phyloP scores from a whole-genome alignment of 1,140 invertebrate species.

The Pseudomyrmex cubaensis region DNA sequence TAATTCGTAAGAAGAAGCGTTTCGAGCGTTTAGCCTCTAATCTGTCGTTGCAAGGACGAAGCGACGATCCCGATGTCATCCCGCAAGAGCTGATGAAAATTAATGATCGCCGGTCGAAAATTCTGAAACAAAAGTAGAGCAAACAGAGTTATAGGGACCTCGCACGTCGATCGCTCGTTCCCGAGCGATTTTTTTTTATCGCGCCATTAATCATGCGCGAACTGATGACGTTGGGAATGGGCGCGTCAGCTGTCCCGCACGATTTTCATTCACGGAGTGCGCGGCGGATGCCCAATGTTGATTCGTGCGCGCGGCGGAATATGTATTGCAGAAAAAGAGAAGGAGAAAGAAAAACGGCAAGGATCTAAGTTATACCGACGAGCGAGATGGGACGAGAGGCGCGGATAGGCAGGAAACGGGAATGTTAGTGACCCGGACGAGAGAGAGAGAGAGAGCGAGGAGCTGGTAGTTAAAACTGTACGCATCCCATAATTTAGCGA shows the following conservation, averaged over 20 bases:
- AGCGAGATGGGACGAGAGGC: slow-evolving; percentile 66
- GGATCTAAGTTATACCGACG: slow-evolving; percentile 58
- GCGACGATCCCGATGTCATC: slow-evolving; percentile 40
- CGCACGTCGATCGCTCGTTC: slow-evolving; percentile 33
- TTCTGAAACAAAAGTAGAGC: slow-evolving; percentile 58
- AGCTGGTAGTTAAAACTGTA: slow-evolving; percentile 78
- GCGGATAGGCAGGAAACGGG: slow-evolving; percentile 78
- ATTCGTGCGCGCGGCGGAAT: slow-evolving; percentile 47
- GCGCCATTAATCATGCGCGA: slow-evolving; percentile 67
- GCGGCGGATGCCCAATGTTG: not conserved
- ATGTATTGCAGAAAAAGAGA: not conserved
- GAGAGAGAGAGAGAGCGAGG: slow-evolving; percentile 48
- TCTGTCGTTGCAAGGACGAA: slow-evolving; percentile 39
- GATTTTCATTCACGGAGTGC: slow-evolving; percentile 62
- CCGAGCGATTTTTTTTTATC: slow-evolving; percentile 67
- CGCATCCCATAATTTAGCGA: slow-evolving; percentile 84
- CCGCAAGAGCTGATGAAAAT: slow-evolving; percentile 62
- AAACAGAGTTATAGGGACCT: slow-evolving; percentile 26
- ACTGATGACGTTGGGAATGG: slow-evolving; percentile 62
- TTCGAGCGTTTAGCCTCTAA: not conserved
- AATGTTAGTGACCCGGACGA: slow-evolving; percentile 71
- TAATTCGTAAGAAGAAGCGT: not conserved
- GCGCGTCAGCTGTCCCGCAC: slow-evolving; percentile 66
- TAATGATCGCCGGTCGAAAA: slow-evolving; percentile 55
- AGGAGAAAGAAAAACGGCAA: slow-evolving; percentile 19